Base-by-base conservation (phyloP, 2,113 vertebrate species). In the Gallinago undulata region DNA sequence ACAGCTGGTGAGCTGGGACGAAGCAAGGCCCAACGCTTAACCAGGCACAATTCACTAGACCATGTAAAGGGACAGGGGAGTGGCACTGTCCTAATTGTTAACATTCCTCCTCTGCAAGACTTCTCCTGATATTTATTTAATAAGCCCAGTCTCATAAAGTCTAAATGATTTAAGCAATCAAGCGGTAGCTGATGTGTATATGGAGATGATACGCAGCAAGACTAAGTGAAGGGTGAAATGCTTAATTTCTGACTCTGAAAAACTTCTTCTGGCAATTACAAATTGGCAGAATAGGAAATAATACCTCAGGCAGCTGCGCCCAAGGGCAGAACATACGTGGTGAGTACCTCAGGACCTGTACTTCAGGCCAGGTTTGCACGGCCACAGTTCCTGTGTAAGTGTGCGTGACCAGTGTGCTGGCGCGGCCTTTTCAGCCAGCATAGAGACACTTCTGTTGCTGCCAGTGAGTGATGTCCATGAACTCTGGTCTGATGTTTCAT, bases 41-140 rank as follows among this genome's bases (percentile, higher is more conserved):
- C 51, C 48, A 91, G 77, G 89, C 89, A 69, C 90, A 79, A 48
- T 22, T 79, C 86, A 72, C 60, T 62, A 75, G 77, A 25, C 53
- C 66, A 43, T 82, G 91, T 31, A 78, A 73, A 93, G 84, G 96
- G 96, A 87, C 92, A 76, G 91, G 77, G 94, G 91, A 84, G 91
- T 80, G 93, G 87, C 91, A 77, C 77, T 59, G 59, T 41, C 91
- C 81, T 94, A 91, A 96, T 95, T 93, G 94, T 33, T 94, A 96
- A 80, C 96, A 96, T 89, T 93, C 84, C 70, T 94, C 84, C 93
- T 78, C 95, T 92, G 86, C 70, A 85, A 92, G 91, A 57, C 84
- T 73, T 84, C 64, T 87, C 84, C 84, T 93, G 84, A 96, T 91
- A 89, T 81, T 94, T 91, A 35, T 84, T 94, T 94, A 96, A 94